Percentiles rank a stretch among this genome's conserved stretches.
These are phyloP conservation scores for Agrypnus murinus DNA, from an alignment of 2,888 invertebrate species.

Conservation along the genomic window DNA sequence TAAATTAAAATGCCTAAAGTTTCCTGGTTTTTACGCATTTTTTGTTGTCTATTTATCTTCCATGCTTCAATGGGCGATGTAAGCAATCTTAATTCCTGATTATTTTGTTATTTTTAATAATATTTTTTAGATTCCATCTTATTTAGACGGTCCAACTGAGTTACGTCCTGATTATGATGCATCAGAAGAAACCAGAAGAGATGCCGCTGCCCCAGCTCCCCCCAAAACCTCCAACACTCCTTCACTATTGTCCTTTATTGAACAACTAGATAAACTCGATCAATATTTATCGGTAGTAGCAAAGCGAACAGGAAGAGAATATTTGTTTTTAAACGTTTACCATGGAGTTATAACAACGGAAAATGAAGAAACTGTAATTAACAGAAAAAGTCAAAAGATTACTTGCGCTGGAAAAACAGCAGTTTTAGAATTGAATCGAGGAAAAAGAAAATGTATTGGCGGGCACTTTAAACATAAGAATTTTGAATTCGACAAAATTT, in stretches of 20 bases:
- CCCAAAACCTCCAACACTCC: no score
- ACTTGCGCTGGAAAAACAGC: conserved; percentile 7
- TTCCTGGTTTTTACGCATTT: no score
- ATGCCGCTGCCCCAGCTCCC: no score
- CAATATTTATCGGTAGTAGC: conserved; percentile 11
- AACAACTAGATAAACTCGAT: conserved; percentile 8
- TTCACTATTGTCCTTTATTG: conserved; percentile 1
- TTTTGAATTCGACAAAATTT: neutral
- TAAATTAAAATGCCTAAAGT: no score
- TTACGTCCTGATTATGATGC: no score
- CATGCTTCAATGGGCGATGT: no score
- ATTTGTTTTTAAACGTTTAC: conserved; percentile 4
- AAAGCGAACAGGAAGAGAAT: conserved; percentile 5
- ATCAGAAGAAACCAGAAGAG: neutral
- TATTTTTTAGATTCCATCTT: no score
- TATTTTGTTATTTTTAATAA: no score
- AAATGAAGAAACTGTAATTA: conserved; percentile 12
- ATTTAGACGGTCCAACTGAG: no score
- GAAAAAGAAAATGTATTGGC: conserved; percentile 11
- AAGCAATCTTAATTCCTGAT: no score
- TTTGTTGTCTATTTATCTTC: no score
- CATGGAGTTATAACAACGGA: conserved; percentile 22
- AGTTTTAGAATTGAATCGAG: neutral
- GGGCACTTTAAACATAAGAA: neutral
- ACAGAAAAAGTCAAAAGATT: conserved; percentile 12